phyloP scores from a whole-genome alignment of 2,113 vertebrate species.

The Bos taurus region DNA sequence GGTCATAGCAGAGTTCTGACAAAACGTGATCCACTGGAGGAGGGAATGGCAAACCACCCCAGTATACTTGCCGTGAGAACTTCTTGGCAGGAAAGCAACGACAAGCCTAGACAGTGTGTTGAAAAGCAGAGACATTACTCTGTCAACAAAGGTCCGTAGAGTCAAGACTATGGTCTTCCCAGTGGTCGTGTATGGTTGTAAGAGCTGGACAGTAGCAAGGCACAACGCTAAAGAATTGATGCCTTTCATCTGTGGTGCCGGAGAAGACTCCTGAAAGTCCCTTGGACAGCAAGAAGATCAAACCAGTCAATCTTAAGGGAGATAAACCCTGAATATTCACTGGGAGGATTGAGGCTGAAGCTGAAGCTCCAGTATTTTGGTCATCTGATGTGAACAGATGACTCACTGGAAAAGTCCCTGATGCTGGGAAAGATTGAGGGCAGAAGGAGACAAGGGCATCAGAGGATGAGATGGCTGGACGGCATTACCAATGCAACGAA shows the following conservation, averaged over 20 bases:
- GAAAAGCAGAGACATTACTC: background rate
- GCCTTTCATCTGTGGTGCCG: accelerated
- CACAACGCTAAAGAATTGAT: accelerated
- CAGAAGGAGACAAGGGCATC: background rate
- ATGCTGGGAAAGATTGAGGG: background rate
- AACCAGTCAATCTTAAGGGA: background rate
- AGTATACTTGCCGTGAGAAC: background rate
- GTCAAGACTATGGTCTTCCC: background rate
- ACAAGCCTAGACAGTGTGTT: background rate
- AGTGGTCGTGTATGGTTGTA: accelerated
- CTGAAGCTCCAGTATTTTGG: background rate
- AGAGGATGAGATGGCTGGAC: background rate
- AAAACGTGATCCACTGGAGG: background rate
- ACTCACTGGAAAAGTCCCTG: background rate
- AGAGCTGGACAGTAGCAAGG: background rate
- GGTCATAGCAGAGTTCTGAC: background rate
- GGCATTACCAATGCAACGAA: background rate
- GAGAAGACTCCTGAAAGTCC: background rate
- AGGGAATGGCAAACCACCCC: background rate
- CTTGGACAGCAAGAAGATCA: background rate
- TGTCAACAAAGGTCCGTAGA: background rate
- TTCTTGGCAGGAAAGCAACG: background rate
- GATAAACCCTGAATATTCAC: background rate
- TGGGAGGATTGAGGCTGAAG: background rate
- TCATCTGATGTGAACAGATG: background rate